phyloP scores from a whole-genome alignment of 2,113 vertebrate genomes.

The Marcusenius ussheri region DNA sequence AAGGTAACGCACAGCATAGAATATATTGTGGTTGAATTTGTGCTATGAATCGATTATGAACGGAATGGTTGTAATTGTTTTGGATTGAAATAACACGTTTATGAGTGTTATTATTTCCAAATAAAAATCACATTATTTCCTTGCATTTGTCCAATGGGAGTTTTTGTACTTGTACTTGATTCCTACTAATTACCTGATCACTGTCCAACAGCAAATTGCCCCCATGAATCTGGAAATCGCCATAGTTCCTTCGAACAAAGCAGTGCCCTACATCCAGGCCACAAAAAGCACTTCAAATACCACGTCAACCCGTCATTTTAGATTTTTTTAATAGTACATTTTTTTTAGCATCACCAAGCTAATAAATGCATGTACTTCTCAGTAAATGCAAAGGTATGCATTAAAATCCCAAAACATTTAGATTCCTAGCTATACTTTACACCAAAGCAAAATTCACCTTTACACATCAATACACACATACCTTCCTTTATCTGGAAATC shows the following conservation, averaged over 20 bases:
- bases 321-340: neutral
- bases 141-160: neutral
- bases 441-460: neutral
- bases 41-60: slow-evolving; percentile 26
- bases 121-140: slow-evolving; percentile 27
- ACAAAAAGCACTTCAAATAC: neutral
- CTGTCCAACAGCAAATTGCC: neutral
- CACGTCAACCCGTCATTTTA: neutral
- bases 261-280: neutral
- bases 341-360: neutral
- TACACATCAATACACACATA: neutral
- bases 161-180: neutral
- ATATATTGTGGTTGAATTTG: neutral
- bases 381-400: neutral
- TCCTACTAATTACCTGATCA: neutral
- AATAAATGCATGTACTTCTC: neutral
- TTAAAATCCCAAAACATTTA: neutral
- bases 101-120: slow-evolving; percentile 14
- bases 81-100: slow-evolving; percentile 31
- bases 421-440: neutral
- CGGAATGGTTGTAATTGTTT: slow-evolving; percentile 7
- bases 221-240: neutral
- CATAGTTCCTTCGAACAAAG: neutral
- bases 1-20: slow-evolving; percentile 38
- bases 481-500: neutral